Conservation (phyloP, 2,888 invertebrate species). For the Platerodrilus igneus region DNA sequence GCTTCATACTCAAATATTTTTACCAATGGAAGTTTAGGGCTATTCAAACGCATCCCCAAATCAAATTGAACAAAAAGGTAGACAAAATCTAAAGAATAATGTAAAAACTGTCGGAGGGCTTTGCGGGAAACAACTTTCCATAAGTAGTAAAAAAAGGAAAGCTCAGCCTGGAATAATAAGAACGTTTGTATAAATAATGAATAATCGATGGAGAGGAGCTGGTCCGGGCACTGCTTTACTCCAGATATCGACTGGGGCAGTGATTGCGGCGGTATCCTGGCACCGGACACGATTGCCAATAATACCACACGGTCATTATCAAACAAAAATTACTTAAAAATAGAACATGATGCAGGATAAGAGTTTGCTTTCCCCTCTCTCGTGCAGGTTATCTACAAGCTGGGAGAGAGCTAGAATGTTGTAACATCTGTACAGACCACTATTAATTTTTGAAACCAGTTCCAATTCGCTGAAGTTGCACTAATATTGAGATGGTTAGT, state of each 20-base stretch:
- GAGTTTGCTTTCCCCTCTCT: too few species aligned
- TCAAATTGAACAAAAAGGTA: slow-evolving; percentile 17
- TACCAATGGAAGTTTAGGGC: too few species aligned
- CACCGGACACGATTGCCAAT: slow-evolving; percentile 33
- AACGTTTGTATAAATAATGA: slow-evolving; percentile 50
- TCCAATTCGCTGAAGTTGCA: too few species aligned
- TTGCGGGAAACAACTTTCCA: slow-evolving; percentile 24
- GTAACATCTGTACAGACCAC: too few species aligned
- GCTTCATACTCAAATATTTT: too few species aligned
- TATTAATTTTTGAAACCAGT: too few species aligned
- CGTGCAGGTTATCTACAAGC: too few species aligned
- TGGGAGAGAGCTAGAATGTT: too few species aligned
- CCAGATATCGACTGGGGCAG: slow-evolving; percentile 47
- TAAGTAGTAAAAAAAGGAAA: slow-evolving; percentile 42
- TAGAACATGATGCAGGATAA: too few species aligned
- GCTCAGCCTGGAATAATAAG: slow-evolving; percentile 47
- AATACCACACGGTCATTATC: slow-evolving; percentile 32
- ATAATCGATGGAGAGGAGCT: slow-evolving; percentile 47
- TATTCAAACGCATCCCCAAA: too few species aligned
- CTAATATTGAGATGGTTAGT: too few species aligned
- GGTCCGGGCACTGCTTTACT: slow-evolving; percentile 47
- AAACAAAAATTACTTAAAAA: too few species aligned
- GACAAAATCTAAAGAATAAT: slow-evolving; percentile 21
- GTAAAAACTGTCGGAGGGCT: slow-evolving; percentile 22
- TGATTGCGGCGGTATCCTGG: slow-evolving; percentile 42